These are phyloP conservation scores for Vulpes ferrilata DNA, from an alignment of 2,113 vertebrate species.

Conservation along the genomic window DNA sequence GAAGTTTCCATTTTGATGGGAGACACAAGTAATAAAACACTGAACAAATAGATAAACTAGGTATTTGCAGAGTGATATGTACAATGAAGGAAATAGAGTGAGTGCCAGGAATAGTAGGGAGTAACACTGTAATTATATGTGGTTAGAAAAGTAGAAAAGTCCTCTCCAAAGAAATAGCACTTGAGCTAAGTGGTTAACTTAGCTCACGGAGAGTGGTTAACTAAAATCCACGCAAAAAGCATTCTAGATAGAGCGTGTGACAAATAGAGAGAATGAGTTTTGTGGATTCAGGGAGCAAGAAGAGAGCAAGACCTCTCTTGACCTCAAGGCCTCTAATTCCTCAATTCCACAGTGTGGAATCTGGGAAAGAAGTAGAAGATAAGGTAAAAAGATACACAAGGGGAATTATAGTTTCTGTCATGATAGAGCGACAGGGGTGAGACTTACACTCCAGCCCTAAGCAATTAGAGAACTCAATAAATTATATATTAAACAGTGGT, in stretches of 20 bases:
- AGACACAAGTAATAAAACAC: neutral
- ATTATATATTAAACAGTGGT: neutral
- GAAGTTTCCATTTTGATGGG: neutral
- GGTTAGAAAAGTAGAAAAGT: neutral
- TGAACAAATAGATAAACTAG: neutral
- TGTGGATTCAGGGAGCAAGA: neutral
- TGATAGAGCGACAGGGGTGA: no score
- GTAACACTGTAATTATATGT: neutral
- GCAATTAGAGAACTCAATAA: neutral
- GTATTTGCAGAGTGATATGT: neutral
- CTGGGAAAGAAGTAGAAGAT: neutral
- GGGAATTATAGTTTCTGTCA: neutral
- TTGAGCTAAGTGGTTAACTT: neutral
- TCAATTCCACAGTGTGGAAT: neutral
- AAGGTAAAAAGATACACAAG: neutral
- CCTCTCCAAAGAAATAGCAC: neutral
- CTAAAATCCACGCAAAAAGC: neutral
- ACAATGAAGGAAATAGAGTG: neutral
- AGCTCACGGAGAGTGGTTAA: neutral
- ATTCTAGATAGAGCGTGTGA: neutral
- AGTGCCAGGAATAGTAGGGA: neutral
- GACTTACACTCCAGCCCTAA: neutral
- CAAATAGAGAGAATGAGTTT: neutral
- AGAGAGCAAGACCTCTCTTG: neutral
- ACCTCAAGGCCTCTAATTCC: neutral